Conservation (phyloP, 2,113 vertebrate species). For the Zosterops borbonicus region DNA sequence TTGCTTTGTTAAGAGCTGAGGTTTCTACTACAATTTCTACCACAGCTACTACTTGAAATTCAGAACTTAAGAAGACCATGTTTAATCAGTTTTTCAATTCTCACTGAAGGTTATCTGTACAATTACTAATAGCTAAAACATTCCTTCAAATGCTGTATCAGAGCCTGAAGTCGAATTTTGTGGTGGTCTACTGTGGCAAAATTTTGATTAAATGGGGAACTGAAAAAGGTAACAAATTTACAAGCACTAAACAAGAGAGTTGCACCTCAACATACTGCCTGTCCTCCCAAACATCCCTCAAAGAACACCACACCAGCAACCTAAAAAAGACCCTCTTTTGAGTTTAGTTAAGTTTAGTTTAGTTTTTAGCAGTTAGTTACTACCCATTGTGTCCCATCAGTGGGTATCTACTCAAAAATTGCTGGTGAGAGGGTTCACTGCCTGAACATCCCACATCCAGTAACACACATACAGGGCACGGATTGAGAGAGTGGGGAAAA, state of each 20-base stretch:
- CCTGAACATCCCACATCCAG: conserved; percentile 33
- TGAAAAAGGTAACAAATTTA: neutral
- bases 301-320: neutral
- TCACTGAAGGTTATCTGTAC: neutral
- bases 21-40: neutral
- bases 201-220: neutral
- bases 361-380: neutral
- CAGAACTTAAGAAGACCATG: neutral
- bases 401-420: conserved; percentile 33
- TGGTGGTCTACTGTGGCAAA: neutral
- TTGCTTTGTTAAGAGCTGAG: neutral
- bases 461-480: conserved; percentile 14
- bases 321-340: neutral
- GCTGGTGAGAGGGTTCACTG: conserved; percentile 33
- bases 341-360: no score
- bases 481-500: conserved; percentile 19
- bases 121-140: neutral
- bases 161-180: neutral
- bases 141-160: neutral
- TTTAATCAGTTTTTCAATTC: neutral
- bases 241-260: neutral
- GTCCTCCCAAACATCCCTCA: neutral
- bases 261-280: neutral
- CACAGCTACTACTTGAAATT: neutral
- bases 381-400: conserved; percentile 19